Evolutionary conservation across 1,140 invertebrate species (phyloP).

Genomic region (Chironomus tepperi): DNA sequence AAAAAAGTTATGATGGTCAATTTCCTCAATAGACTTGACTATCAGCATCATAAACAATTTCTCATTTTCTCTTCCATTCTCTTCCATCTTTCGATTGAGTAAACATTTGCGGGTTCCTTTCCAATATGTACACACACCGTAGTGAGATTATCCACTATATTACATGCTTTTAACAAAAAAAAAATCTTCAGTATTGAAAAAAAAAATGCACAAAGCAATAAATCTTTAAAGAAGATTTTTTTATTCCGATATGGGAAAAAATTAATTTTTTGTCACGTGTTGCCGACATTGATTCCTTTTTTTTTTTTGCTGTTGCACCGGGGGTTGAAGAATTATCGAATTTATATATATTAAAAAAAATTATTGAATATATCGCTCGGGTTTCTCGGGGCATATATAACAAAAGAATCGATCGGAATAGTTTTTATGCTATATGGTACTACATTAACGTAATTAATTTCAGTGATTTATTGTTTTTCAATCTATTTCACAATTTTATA

Average conservation of each 20-base stretch:
- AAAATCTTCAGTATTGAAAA: no score
- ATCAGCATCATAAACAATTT: not conserved
- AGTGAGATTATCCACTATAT: not conserved
- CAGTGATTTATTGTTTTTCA: constrained; percentile 3
- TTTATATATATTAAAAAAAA: not conserved
- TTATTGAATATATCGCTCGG: not conserved
- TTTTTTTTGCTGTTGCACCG: no score
- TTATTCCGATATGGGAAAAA: constrained; percentile 4
- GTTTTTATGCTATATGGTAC: not conserved
- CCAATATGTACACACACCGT: not conserved
- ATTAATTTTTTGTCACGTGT: constrained; percentile 14
- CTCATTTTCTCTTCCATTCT: not conserved
- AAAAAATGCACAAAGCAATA: not conserved
- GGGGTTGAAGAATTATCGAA: not conserved
- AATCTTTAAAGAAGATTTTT: constrained; percentile 14
- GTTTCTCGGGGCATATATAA: not conserved
- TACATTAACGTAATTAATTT: constrained; percentile 9
- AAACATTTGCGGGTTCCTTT: constrained; percentile 7
- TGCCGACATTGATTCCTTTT: not conserved
- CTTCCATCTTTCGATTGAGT: not conserved
- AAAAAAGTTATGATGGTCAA: not conserved
- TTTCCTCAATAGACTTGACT: not conserved
- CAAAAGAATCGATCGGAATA: not conserved
- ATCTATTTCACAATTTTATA: not conserved
- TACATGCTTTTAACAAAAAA: not conserved